phyloP scores from a whole-genome alignment of 2,888 invertebrate genomes.

The Hydrotaea cyrtoneurina region DNA sequence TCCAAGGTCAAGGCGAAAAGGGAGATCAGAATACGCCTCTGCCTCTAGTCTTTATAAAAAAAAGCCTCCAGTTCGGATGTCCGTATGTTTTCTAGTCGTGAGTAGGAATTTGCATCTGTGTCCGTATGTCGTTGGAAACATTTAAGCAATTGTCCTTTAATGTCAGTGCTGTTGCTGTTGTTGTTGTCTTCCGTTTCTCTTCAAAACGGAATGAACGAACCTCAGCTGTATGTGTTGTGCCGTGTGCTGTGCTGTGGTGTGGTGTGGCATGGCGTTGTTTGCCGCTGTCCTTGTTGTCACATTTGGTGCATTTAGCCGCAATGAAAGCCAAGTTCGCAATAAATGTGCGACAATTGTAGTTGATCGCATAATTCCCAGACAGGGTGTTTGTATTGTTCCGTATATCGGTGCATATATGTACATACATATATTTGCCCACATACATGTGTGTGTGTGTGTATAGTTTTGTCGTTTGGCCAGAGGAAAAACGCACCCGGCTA shows the following conservation, averaged over 20 bases:
- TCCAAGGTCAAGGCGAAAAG: too few species aligned
- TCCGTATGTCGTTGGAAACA: conserved; percentile 17
- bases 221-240: conserved; percentile 42
- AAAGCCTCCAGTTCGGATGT: background rate
- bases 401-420: background rate
- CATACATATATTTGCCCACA: background rate
- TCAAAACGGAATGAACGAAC: conserved; percentile 26
- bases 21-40: background rate
- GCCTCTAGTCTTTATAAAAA: background rate
- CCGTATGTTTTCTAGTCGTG: background rate
- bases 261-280: conserved; percentile 1
- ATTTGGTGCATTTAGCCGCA: conserved; percentile 71
- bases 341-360: conserved; percentile 71
- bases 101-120: background rate
- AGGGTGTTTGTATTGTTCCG: conserved; percentile 63
- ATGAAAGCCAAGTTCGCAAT: conserved; percentile 70
- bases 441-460: background rate
- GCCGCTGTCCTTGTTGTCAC: conserved; percentile 55
- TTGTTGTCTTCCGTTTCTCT: background rate
- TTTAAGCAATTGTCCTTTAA: conserved; percentile 59
- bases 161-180: background rate
- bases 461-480: too few species aligned
- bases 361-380: conserved; percentile 75
- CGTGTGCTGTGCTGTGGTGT: too few species aligned
- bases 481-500: background rate